A percentile compares a stretch with the other conserved stretches of the same genome.
Evolutionary conservation across 2,113 vertebrate species (phyloP).

Genomic region (Telmatochromis bifrenatus): DNA sequence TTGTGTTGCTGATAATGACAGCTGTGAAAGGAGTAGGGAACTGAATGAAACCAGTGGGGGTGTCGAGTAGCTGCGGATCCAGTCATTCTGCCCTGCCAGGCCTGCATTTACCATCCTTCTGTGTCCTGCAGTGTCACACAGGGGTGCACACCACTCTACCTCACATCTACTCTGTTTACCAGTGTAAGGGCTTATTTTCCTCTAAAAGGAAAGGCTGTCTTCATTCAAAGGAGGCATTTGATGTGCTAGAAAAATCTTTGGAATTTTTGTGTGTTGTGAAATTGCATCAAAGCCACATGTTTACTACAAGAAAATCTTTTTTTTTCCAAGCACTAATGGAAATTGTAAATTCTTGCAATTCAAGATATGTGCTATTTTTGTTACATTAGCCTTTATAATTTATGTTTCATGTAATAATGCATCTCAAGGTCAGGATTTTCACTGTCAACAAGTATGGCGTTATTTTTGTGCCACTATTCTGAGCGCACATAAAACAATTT

Average conservation of each 20-base stretch:
- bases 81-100: constrained; percentile 52
- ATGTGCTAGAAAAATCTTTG: background rate
- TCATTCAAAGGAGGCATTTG: background rate
- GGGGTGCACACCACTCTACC: constrained; percentile 18
- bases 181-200: constrained; percentile 9
- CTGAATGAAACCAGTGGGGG: constrained; percentile 58
- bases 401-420: background rate
- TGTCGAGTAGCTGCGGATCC: constrained; percentile 19
- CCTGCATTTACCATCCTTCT: constrained; percentile 54
- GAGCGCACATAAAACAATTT: background rate
- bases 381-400: background rate
- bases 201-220: background rate
- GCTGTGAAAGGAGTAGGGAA: constrained; percentile 59
- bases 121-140: constrained; percentile 46
- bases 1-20: constrained; percentile 65
- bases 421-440: background rate
- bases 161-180: constrained; percentile 22
- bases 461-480: background rate
- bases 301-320: background rate
- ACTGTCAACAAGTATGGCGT: background rate
- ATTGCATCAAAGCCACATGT: background rate
- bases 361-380: background rate
- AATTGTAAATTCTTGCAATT: background rate
- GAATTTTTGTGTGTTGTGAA: background rate
- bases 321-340: background rate